A percentile compares a stretch with the other conserved stretches of the same genome.
These are phyloP conservation scores for Poecilobothrus nobilitatus DNA, from an alignment of 2,888 invertebrate genomes.

Conservation along the genomic window DNA sequence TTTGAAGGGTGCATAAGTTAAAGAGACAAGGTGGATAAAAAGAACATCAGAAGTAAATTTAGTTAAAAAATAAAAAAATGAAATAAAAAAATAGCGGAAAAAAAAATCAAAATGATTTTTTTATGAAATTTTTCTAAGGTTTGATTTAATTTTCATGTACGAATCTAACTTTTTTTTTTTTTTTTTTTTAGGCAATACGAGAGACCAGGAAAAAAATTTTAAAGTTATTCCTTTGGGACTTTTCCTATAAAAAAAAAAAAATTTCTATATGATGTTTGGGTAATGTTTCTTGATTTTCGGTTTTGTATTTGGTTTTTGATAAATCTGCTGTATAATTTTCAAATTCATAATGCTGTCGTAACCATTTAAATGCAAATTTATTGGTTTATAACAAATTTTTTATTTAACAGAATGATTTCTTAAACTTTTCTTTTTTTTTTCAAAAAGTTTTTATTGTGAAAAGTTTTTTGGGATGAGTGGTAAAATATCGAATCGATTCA, in stretches of 20 bases:
- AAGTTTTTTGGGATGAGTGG: neutral
- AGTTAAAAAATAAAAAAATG: neutral
- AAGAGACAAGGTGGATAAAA: neutral
- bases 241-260: neutral
- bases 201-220: no score
- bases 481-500: neutral
- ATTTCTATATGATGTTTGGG: neutral
- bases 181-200: no score
- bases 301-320: neutral
- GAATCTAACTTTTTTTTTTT: no score
- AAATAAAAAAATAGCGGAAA: neutral
- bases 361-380: slow-evolving; percentile 4
- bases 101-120: neutral
- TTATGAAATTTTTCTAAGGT: neutral
- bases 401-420: neutral
- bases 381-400: neutral
- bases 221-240: neutral
- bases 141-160: neutral
- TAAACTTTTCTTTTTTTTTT: neutral
- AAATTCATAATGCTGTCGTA: slow-evolving; percentile 1
- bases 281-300: neutral
- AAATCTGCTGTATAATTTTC: slow-evolving; percentile 3
- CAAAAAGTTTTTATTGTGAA: neutral
- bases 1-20: slow-evolving; percentile 14
- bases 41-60: neutral